phyloP scores from a whole-genome alignment of 1,140 invertebrate species.

The Macrocentrus cingulum region DNA sequence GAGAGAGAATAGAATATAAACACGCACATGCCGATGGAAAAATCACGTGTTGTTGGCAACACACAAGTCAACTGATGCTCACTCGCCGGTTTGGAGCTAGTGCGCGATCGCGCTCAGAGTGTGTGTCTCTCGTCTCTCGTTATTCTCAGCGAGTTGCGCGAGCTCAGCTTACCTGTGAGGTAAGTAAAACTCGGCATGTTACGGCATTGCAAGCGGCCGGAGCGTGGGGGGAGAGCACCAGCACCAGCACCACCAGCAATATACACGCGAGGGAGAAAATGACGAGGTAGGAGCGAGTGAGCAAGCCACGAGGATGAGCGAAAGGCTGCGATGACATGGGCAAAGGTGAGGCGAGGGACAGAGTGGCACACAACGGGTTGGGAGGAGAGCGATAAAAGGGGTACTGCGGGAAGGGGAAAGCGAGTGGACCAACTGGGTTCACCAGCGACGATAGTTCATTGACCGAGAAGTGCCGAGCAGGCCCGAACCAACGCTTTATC shows the following conservation, averaged over 20 bases:
- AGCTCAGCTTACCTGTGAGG: conserved; percentile 54
- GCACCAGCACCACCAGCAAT: background rate
- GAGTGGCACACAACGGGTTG: conserved; percentile 12
- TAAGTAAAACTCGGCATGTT: conserved; percentile 57
- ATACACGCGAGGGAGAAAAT: conserved; percentile 14
- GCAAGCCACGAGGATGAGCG: background rate
- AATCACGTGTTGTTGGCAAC: no score
- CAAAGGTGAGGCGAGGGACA: conserved; percentile 26
- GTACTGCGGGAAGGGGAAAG: conserved; percentile 37
- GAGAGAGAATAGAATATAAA: no score
- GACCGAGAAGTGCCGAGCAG: conserved; percentile 62
- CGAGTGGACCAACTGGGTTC: conserved; percentile 60
- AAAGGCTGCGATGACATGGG: conserved; percentile 14
- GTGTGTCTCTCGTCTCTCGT: no score
- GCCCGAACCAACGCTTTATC: conserved; percentile 51
- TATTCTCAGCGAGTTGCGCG: conserved; percentile 30
- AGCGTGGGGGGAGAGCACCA: conserved; percentile 8
- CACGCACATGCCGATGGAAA: no score
- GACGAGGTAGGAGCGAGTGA: background rate
- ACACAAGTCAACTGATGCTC: no score
- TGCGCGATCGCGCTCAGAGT: no score
- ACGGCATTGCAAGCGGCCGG: conserved; percentile 53
- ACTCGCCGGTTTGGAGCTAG: no score
- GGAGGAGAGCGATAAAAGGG: conserved; percentile 32
- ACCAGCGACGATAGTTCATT: conserved; percentile 57